Evolutionary conservation across 1,140 invertebrate species (phyloP).

Genomic region (Thaumatotibia leucotreta): DNA sequence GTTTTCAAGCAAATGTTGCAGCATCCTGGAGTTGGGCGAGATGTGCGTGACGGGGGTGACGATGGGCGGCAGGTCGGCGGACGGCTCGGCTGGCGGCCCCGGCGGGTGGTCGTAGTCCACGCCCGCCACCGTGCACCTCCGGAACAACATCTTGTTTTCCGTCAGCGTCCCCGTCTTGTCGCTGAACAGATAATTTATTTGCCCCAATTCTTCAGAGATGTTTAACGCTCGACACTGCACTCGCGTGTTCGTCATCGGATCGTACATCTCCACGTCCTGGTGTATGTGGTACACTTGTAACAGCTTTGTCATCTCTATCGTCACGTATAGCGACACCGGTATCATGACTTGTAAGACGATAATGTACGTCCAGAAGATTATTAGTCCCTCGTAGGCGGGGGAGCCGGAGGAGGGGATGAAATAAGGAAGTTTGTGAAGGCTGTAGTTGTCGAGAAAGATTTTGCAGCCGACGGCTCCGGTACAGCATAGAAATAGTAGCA

Average conservation of each 20-base stretch:
- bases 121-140: constrained; percentile 91
- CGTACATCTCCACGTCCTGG: constrained; percentile 91
- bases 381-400: constrained; percentile 87
- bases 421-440: constrained; percentile 71
- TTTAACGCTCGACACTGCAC: constrained; percentile 97
- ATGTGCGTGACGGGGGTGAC: constrained; percentile 77
- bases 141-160: constrained; percentile 98
- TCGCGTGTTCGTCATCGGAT: constrained; percentile 88
- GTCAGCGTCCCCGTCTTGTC: constrained; percentile 99
- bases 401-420: constrained; percentile 79
- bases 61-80: constrained; percentile 71
- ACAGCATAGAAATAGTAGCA: constrained; percentile 93
- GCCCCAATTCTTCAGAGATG: constrained; percentile 97
- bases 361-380: constrained; percentile 96
- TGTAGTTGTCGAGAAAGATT: constrained; percentile 83
- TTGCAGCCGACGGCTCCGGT: constrained; percentile 93
- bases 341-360: constrained; percentile 98
- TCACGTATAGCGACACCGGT: constrained; percentile 97
- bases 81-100: constrained; percentile 77
- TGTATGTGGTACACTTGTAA: constrained; percentile 97
- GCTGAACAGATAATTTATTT: constrained; percentile 97
- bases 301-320: constrained; percentile 97
- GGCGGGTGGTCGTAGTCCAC: constrained; percentile 91
- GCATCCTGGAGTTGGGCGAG: constrained; percentile 80
- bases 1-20: constrained; percentile 78